Evolutionary conservation across 53 echinoderm and acorn worm species (phyloP).

Genomic region (Hippasteria phrygiana): DNA sequence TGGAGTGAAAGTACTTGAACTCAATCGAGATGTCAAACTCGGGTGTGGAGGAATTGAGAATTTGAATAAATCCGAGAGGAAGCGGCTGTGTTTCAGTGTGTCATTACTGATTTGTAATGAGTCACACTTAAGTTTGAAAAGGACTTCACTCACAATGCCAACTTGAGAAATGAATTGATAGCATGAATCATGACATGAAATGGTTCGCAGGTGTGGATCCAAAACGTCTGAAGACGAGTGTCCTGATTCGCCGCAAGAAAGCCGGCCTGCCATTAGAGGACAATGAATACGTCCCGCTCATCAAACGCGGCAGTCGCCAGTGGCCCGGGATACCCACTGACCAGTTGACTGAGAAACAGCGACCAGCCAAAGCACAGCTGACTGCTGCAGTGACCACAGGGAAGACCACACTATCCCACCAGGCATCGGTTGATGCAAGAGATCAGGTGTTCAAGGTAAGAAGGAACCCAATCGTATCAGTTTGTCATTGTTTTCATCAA

Average conservation of each 20-base stretch:
- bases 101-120: no score
- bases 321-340: slow-evolving; percentile 86
- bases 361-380: slow-evolving; percentile 68
- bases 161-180: no score
- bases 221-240: slow-evolving; percentile 90
- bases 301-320: slow-evolving; percentile 85
- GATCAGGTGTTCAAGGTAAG: slow-evolving; percentile 81
- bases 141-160: no score
- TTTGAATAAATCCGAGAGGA: no score
- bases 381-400: slow-evolving; percentile 80
- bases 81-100: no score
- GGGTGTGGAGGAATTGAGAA: no score
- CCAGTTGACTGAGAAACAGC: slow-evolving; percentile 65
- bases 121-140: no score
- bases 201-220: slow-evolving; percentile 89
- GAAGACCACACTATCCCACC: slow-evolving; percentile 90
- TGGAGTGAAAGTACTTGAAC: no score
- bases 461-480: not conserved
- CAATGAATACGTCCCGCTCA: slow-evolving; percentile 87
- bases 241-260: slow-evolving; percentile 88
- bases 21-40: no score
- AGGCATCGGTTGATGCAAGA: slow-evolving; percentile 73
- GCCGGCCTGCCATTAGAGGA: slow-evolving; percentile 90
- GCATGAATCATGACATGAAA: no score
- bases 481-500: no score